These are phyloP conservation scores for Maconellicoccus hirsutus DNA, from an alignment of 1,140 invertebrate genomes.

Conservation along the genomic window DNA sequence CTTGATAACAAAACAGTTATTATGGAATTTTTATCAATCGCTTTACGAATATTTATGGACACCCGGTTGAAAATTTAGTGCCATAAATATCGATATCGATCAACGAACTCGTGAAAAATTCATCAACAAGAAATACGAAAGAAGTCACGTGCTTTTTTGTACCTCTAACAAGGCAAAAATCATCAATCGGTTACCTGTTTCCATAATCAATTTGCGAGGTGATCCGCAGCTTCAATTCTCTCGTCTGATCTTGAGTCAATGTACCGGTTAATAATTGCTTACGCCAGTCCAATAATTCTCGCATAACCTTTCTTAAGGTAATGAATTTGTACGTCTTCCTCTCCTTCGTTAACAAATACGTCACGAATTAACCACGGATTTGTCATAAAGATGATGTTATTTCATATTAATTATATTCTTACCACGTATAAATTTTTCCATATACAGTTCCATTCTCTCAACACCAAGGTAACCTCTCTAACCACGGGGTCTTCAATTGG, in stretches of 20 bases:
- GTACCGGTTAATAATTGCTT: constrained; percentile 71
- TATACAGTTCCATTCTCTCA: constrained; percentile 83
- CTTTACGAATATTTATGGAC: no score
- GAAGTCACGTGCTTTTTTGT: no score
- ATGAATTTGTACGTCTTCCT: constrained; percentile 69
- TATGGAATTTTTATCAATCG: no score
- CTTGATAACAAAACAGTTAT: no score
- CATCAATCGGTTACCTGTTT: constrained; percentile 57
- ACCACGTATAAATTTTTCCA: constrained; percentile 86
- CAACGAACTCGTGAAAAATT: no score
- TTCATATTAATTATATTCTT: constrained; percentile 33
- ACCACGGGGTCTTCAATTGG: constrained; percentile 78
- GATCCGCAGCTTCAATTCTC: constrained; percentile 71
- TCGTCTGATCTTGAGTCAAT: constrained; percentile 76
- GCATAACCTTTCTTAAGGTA: constrained; percentile 73
- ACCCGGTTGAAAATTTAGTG: no score
- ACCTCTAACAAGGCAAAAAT: no score
- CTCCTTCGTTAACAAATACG: constrained; percentile 45
- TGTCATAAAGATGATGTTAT: background rate
- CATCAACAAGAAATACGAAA: no score
- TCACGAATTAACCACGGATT: background rate
- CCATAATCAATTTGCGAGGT: constrained; percentile 90
- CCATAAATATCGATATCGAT: no score
- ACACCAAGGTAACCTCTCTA: constrained; percentile 74
- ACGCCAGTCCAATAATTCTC: constrained; percentile 72